Conservation (phyloP, 2,888 invertebrate genomes). For the Apodemia mormo region DNA sequence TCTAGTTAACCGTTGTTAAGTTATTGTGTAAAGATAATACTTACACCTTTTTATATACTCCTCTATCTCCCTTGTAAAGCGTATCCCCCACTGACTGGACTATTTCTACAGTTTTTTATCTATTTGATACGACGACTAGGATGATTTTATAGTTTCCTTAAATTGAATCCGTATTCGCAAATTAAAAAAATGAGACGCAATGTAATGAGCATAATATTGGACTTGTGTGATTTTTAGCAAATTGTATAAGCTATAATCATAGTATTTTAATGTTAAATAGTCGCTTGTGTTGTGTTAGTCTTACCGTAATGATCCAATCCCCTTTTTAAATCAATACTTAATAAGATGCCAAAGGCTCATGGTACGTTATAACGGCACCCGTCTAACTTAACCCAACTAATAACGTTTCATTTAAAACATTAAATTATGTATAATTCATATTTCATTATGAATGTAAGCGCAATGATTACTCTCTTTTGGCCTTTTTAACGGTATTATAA, state of each 20-base stretch:
- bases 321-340: slow-evolving; percentile 39
- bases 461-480: too few relatives aligned
- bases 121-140: not conserved
- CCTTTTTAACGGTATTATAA: too few relatives aligned
- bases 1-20: slow-evolving; percentile 5
- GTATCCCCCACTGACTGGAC: slow-evolving; percentile 3
- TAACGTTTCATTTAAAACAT: too few relatives aligned
- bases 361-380: too few relatives aligned
- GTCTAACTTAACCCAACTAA: too few relatives aligned
- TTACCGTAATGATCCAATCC: slow-evolving; percentile 54
- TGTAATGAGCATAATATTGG: slow-evolving; percentile 65
- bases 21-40: slow-evolving; percentile 9
- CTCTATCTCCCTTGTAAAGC: slow-evolving; percentile 7
- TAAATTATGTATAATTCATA: too few relatives aligned
- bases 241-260: slow-evolving; percentile 68
- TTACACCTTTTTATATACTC: not conserved
- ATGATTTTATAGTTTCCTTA: slow-evolving; percentile 29
- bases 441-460: too few relatives aligned
- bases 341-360: not conserved
- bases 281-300: slow-evolving; percentile 78
- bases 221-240: slow-evolving; percentile 63
- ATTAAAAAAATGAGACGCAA: slow-evolving; percentile 50
- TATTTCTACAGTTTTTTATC: slow-evolving; percentile 12
- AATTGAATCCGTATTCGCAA: slow-evolving; percentile 8
- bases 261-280: slow-evolving; percentile 74